Evolutionary conservation across 2,797 vertebrate species (phyloP).

Genomic region (Sebastes minor): DNA sequence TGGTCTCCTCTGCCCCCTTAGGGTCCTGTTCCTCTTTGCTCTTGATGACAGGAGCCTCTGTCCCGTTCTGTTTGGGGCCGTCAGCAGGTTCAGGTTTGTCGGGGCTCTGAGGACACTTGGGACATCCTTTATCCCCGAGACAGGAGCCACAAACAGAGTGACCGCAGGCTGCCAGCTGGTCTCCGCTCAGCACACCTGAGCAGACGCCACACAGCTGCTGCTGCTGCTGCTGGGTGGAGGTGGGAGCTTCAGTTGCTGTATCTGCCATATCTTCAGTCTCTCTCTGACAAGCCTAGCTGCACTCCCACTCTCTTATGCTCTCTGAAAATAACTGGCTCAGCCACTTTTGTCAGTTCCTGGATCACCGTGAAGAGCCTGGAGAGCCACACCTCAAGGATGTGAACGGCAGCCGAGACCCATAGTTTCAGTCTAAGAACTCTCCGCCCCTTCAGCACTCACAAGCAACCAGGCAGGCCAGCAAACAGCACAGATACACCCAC

Average conservation of each 20-base stretch:
- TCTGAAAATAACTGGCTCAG: conserved; percentile 37
- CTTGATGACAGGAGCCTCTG: background rate
- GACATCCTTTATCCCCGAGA: conserved; percentile 23
- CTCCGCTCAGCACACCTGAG: conserved; percentile 11
- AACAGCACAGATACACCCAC: background rate
- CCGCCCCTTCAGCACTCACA: conserved; percentile 20
- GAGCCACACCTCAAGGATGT: conserved; percentile 65
- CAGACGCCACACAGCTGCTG: conserved; percentile 3
- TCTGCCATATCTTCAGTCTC: conserved; percentile 54
- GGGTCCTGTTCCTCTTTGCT: conserved; percentile 23
- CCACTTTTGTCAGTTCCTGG: conserved; percentile 47
- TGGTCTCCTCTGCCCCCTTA: conserved; percentile 35
- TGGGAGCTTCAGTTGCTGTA: conserved; percentile 5
- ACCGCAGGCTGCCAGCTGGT: conserved; percentile 1
- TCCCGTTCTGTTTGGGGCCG: conserved; percentile 32
- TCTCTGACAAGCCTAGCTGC: background rate
- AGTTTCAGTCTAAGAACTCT: conserved; percentile 41
- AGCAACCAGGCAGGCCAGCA: background rate
- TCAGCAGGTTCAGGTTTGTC: conserved; percentile 12
- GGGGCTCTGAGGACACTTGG: background rate
- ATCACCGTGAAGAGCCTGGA: conserved; percentile 1
- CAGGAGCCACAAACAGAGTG: conserved; percentile 27
- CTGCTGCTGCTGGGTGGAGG: background rate
- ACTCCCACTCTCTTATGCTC: background rate
- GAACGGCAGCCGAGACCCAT: background rate